A percentile compares a stretch with the other conserved stretches of the same genome.
phyloP scores from a whole-genome alignment of 2,113 vertebrate genomes.

The Pardalotus punctatus region DNA sequence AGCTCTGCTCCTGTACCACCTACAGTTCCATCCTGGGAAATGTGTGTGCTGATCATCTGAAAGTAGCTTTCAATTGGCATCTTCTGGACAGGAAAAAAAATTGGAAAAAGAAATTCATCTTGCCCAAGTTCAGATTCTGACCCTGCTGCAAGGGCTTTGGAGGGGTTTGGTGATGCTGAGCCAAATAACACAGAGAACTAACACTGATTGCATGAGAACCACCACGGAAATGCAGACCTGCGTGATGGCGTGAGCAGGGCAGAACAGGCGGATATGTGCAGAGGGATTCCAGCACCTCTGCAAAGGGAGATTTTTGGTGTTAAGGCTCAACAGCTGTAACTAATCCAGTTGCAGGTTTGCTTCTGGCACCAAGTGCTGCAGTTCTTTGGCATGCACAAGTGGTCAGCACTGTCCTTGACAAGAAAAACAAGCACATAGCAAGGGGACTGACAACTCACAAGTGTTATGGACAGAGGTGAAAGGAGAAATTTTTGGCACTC shows the following conservation, averaged over 20 bases:
- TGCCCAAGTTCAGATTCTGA: neutral
- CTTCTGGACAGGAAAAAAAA: neutral
- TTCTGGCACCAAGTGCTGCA: neutral
- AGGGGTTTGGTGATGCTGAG: neutral
- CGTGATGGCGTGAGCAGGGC: fast-evolving
- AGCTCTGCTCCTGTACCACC: neutral
- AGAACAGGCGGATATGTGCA: fast-evolving
- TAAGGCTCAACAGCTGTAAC: neutral
- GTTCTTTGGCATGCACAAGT: neutral
- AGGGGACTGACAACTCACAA: neutral
- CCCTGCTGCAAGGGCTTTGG: neutral
- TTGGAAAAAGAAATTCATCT: fast-evolving
- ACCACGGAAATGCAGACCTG: fast-evolving
- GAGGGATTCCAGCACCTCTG: neutral
- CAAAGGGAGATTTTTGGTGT: neutral
- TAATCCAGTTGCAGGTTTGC: neutral
- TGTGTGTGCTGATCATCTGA: neutral
- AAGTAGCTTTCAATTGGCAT: neutral
- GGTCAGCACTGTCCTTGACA: neutral
- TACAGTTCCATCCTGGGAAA: neutral
- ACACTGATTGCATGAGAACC: neutral
- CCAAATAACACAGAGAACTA: neutral
- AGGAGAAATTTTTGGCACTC: neutral
- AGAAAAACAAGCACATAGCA: neutral
- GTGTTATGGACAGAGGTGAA: neutral